Evolutionary conservation across 2,888 invertebrate genomes (phyloP).

Genomic region (Rhamnusium bicolor): DNA sequence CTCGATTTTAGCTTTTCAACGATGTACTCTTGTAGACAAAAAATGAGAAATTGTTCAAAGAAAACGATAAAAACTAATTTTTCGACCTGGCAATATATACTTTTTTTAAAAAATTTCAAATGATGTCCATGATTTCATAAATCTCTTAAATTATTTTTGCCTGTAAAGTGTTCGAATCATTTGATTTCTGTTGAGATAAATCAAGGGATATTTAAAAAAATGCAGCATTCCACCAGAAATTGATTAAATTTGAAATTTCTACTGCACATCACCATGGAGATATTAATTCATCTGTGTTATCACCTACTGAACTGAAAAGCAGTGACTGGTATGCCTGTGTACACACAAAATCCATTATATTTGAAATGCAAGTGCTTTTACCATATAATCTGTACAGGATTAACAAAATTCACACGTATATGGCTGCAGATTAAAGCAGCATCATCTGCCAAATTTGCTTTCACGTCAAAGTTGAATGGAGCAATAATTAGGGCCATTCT

Average conservation of each 20-base stretch:
- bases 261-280: constrained; percentile 10
- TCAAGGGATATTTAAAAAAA: not conserved
- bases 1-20: too few species aligned
- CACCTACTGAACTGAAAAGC: constrained; percentile 4
- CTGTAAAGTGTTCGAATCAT: not conserved
- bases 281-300: constrained; percentile 20
- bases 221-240: not conserved
- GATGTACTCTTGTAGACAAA: too few species aligned
- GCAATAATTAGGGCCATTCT: constrained; percentile 49
- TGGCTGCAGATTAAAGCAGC: constrained; percentile 48
- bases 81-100: too few species aligned
- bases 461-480: constrained; percentile 51
- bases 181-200: not conserved
- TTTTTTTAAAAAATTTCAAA: too few species aligned
- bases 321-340: constrained; percentile 20
- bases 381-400: constrained; percentile 41
- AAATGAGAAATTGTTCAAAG: too few species aligned
- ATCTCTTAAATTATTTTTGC: too few species aligned
- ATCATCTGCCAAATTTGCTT: constrained; percentile 57
- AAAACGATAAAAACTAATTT: too few species aligned
- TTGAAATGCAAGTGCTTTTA: constrained; percentile 27
- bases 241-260: constrained; percentile 2
- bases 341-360: constrained; percentile 24
- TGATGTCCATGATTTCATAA: too few species aligned
- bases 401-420: constrained; percentile 48